phyloP scores from a whole-genome alignment of 1,140 invertebrate species.

The Trichoplusia ni region DNA sequence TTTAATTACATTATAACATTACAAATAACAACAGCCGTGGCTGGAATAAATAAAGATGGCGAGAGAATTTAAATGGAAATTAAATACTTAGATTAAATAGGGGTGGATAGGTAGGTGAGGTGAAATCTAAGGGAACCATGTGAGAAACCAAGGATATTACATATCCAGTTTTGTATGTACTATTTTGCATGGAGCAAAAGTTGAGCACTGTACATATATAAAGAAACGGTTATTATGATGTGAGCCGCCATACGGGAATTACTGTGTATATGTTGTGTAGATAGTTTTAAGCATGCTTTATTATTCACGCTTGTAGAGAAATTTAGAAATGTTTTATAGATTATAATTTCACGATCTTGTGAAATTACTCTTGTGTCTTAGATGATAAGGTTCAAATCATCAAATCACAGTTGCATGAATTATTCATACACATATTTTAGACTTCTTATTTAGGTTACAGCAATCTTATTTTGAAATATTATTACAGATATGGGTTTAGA shows the following conservation, averaged over 20 bases:
- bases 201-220: conserved; percentile 35
- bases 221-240: conserved; percentile 1
- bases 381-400: too few species aligned
- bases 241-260: conserved; percentile 38
- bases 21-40: conserved; percentile 8
- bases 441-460: too few species aligned
- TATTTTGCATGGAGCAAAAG: conserved; percentile 83
- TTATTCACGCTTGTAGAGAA: too few species aligned
- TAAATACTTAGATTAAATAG: not conserved
- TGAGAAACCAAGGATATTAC: conserved; percentile 76
- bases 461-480: too few species aligned
- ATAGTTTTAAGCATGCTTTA: too few species aligned
- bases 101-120: not conserved
- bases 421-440: too few species aligned
- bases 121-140: conserved; percentile 77
- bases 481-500: too few species aligned
- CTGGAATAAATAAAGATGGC: conserved; percentile 2
- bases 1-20: conserved; percentile 22
- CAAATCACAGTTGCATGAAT: too few species aligned
- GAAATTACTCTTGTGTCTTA: too few species aligned
- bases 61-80: not conserved
- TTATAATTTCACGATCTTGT: too few species aligned
- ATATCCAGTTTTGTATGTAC: conserved; percentile 80
- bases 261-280: not conserved
- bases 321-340: not conserved